Base-by-base conservation (phyloP, 2,797 vertebrate species). In the Sebastes wilsoni region DNA sequence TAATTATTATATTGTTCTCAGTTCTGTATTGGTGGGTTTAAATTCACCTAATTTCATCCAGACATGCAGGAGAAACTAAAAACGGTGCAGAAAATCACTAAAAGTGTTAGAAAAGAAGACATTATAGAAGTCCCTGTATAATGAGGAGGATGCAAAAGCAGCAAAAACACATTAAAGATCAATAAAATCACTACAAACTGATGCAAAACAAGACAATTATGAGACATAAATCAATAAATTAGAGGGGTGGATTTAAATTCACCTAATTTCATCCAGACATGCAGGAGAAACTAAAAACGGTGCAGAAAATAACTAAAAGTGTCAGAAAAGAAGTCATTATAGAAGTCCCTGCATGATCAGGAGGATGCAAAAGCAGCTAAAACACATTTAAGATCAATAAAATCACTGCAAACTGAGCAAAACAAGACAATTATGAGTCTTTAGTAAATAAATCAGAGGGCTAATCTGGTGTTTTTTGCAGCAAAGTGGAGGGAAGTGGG, bases 201-300 rank as follows among this genome's bases (percentile, higher is more conserved):
- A 68, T 5, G 27, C 25, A 18, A 36, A 66, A 32, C 25, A 34
- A 34, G 22, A 16, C 36, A 67, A 14, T 16, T 18, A 12, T 65
- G 16, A 62, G 18, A 8, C 18, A 7, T 49, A 18, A 18, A 49
- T 18, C 6, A 49, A 49, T 18, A 49, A 36, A 36, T 36, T 13
- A 36, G 36, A 36, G 36, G 36, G 36, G 36, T 38, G 36, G 36
- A 12, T 36, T 36, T 36, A 36, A 36, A 36, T 36, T 12, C 34
- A 62, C 69, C 32, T 84, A 79, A 81, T 85, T 79, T 85, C 58
- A 88, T 70, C 75, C 87, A 77, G 81, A 86, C 77, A 6, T 5
- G 54, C 32, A 28, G 7, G 16, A 76, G 18, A 84, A 66, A 56
- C 25, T 23, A 10, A 23, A 11, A 66, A 25, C 28, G 4, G 4